Evolutionary conservation across 2,888 invertebrate genomes (phyloP).

Genomic region (Leptinotarsa juncta): DNA sequence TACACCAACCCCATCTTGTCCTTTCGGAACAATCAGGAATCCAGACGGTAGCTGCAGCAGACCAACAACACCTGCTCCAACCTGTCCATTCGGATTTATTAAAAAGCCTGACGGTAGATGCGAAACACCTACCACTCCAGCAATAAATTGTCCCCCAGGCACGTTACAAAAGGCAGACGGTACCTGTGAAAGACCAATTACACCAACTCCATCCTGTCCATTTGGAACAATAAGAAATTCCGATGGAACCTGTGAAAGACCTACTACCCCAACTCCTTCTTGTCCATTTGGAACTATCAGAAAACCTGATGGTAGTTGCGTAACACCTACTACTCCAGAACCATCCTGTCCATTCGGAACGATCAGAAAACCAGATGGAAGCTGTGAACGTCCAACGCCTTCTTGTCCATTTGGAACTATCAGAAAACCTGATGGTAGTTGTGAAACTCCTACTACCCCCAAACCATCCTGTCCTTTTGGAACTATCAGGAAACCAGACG

Average conservation of each 20-base stretch:
- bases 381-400: constrained; percentile 30
- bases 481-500: constrained; percentile 24
- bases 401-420: constrained; percentile 32
- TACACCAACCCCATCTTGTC: constrained; percentile 39
- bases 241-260: constrained; percentile 35
- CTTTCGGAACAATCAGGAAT: constrained; percentile 37
- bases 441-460: constrained; percentile 27
- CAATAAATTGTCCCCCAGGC: constrained; percentile 36
- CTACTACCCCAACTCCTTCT: constrained; percentile 31
- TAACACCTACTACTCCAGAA: constrained; percentile 27
- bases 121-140: constrained; percentile 29
- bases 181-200: constrained; percentile 27
- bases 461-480: constrained; percentile 30
- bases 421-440: constrained; percentile 26
- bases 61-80: constrained; percentile 24
- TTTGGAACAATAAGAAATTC: constrained; percentile 29
- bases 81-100: constrained; percentile 35
- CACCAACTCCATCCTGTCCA: constrained; percentile 33
- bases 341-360: constrained; percentile 38
- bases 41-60: constrained; percentile 32
- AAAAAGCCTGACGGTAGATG: constrained; percentile 33
- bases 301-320: constrained; percentile 33
- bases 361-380: constrained; percentile 31
- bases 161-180: constrained; percentile 31
- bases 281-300: constrained; percentile 36